phyloP scores from a whole-genome alignment of 2,113 vertebrate species.

The Peromyscus californicus region DNA sequence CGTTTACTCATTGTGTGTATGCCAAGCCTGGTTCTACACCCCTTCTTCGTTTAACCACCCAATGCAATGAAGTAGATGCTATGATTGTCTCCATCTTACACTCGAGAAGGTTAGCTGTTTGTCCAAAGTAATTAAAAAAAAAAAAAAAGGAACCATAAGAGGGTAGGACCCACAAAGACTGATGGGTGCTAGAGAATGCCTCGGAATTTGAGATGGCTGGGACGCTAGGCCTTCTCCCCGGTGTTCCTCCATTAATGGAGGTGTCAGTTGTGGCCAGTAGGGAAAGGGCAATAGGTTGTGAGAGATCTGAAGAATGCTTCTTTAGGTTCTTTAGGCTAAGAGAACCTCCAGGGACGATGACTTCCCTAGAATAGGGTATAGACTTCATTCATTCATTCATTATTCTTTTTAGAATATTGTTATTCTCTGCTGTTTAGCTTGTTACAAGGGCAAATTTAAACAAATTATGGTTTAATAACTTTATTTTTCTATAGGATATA shows the following conservation, averaged over 20 bases:
- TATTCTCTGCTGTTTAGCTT: neutral
- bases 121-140: neutral
- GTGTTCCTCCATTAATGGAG: neutral
- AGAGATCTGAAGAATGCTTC: neutral
- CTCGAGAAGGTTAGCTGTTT: neutral
- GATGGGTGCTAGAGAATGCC: neutral
- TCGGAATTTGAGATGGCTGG: neutral
- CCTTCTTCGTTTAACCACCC: neutral
- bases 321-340: neutral
- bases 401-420: neutral
- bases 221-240: no score
- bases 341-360: neutral
- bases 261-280: neutral
- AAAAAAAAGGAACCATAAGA: neutral
- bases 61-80: neutral
- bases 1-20: neutral
- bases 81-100: neutral
- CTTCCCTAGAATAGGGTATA: neutral
- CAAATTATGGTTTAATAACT: slow-evolving; percentile 43
- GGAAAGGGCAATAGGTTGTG: neutral
- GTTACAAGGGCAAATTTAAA: slow-evolving; percentile 1
- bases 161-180: neutral
- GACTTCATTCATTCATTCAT: neutral
- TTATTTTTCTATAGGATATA: slow-evolving; percentile 28
- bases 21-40: neutral